phyloP scores from a whole-genome alignment of 2,888 invertebrate genomes.

The Trachelus stipa region DNA sequence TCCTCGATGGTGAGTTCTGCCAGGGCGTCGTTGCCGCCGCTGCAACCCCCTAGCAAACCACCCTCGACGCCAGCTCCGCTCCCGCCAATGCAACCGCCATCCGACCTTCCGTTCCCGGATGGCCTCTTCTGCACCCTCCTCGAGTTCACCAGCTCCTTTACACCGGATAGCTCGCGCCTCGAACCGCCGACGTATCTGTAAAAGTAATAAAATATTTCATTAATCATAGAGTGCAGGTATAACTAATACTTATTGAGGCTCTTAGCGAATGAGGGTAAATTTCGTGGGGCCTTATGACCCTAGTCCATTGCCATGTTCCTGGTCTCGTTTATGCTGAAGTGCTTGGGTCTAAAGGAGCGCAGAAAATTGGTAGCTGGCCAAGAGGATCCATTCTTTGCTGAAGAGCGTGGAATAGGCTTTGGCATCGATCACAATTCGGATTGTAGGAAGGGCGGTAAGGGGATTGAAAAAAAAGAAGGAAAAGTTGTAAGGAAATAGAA shows the following conservation, averaged over 20 bases:
- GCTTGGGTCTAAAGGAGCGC: background rate
- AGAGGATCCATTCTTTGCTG: background rate
- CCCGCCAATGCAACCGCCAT: constrained; percentile 43
- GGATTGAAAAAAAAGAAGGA: background rate
- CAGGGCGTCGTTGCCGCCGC: constrained; percentile 62
- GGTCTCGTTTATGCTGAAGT: background rate
- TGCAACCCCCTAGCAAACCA: constrained; percentile 57
- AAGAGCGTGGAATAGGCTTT: background rate
- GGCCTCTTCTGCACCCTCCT: constrained; percentile 57
- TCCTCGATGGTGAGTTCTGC: constrained; percentile 63
- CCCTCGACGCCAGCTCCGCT: constrained; percentile 40
- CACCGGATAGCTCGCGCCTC: constrained; percentile 57
- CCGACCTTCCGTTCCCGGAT: constrained; percentile 51
- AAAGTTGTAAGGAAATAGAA: constrained; percentile 2
- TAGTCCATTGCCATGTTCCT: background rate
- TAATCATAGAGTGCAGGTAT: background rate
- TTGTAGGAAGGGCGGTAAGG: background rate
- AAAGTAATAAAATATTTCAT: background rate
- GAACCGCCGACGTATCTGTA: constrained; percentile 55
- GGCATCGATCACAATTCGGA: background rate
- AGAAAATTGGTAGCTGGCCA: background rate
- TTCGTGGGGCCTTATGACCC: background rate
- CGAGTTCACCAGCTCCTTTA: constrained; percentile 58
- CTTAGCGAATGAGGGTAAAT: background rate
- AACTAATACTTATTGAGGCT: background rate